These are phyloP conservation scores for Fulmarus glacialis DNA, from an alignment of 2,113 vertebrate species.

Conservation along the genomic window DNA sequence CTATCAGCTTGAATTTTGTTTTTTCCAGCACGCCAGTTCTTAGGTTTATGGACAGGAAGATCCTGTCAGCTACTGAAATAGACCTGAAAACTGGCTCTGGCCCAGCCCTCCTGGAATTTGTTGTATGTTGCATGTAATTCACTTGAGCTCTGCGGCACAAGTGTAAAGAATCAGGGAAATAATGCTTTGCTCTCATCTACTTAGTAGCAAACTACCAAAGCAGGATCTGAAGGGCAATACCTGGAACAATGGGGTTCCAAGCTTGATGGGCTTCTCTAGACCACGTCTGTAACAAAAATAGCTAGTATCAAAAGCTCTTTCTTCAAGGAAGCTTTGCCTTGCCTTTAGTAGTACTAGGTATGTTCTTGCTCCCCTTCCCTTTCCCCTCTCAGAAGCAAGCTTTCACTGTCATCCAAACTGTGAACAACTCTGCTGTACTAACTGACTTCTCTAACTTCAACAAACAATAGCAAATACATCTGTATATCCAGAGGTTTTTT, in stretches of 20 bases:
- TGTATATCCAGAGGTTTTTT: not conserved
- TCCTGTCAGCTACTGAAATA: constrained; percentile 7
- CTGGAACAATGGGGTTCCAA: not conserved
- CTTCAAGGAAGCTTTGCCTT: not conserved
- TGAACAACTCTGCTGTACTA: not conserved
- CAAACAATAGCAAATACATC: not conserved
- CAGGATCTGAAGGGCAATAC: not conserved
- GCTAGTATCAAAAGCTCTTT: not conserved
- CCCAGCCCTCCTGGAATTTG: not conserved
- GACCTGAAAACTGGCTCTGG: not conserved
- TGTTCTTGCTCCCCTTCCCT: not conserved
- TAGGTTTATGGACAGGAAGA: not conserved
- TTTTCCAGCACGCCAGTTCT: not conserved
- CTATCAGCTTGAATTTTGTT: not conserved
- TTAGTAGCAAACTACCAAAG: not conserved
- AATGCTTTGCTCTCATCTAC: not conserved
- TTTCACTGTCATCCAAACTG: not conserved
- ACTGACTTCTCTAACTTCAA: not conserved
- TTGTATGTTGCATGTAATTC: not conserved
- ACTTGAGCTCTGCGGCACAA: not conserved
- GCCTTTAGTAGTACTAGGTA: not conserved
- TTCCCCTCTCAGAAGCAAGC: not conserved
- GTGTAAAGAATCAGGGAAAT: not conserved
- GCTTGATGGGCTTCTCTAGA: not conserved
- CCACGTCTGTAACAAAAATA: not conserved